Conservation (phyloP, 2,888 invertebrate species). For the Lamellibrachia columna region DNA sequence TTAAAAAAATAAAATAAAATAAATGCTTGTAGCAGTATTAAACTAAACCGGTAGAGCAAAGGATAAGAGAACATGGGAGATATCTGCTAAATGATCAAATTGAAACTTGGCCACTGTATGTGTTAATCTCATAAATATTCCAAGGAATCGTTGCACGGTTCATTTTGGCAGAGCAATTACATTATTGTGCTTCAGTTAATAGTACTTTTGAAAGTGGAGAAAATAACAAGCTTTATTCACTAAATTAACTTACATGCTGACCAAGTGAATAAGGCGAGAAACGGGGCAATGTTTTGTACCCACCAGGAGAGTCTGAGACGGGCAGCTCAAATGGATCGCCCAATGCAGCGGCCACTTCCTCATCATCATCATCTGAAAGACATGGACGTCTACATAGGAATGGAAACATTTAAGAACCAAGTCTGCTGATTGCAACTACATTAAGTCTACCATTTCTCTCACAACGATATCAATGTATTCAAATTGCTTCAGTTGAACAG, state of each 20-base stretch:
- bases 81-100: not conserved
- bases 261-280: constrained; percentile 11
- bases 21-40: not conserved
- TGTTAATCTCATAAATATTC: no score
- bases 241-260: constrained; percentile 25
- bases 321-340: constrained; percentile 20
- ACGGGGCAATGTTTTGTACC: constrained; percentile 13
- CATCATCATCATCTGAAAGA: constrained; percentile 37
- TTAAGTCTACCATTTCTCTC: not conserved
- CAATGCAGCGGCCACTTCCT: constrained; percentile 29
- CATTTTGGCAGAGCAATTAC: not conserved
- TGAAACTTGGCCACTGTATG: not conserved
- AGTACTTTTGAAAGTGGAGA: not conserved
- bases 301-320: not conserved
- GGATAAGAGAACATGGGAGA: not conserved
- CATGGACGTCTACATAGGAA: not conserved
- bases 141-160: not conserved
- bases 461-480: not conserved
- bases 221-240: constrained; percentile 7
- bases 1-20: not conserved
- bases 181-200: not conserved
- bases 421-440: not conserved
- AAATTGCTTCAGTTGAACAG: not conserved
- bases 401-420: not conserved
- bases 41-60: not conserved